phyloP scores from a whole-genome alignment of 2,113 vertebrate genomes.

The Oenanthe melanoleuca region DNA sequence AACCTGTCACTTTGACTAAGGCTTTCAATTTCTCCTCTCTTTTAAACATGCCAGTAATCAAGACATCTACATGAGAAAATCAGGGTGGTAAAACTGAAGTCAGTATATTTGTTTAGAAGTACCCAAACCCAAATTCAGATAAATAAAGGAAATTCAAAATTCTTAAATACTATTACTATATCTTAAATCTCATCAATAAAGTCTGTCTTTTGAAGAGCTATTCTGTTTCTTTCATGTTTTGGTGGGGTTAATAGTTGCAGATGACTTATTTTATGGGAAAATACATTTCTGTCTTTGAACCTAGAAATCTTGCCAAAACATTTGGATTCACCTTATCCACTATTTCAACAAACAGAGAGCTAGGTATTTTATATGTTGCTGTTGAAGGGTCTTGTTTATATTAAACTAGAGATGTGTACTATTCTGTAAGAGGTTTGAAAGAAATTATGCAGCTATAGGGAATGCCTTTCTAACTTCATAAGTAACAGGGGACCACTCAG shows the following conservation, averaged over 20 bases:
- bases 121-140: background rate
- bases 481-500: conserved; percentile 20
- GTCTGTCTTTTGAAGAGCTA: background rate
- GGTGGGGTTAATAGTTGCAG: background rate
- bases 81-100: background rate
- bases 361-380: conserved; percentile 37
- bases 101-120: background rate
- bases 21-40: background rate
- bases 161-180: background rate
- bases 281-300: background rate
- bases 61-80: background rate
- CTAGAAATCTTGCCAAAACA: conserved; percentile 29
- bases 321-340: conserved; percentile 41
- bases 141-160: background rate
- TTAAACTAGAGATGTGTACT: conserved; percentile 22
- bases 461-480: conserved; percentile 43
- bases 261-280: background rate
- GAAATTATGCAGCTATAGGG: background rate
- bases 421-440: conserved; percentile 30
- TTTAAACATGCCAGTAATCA: background rate
- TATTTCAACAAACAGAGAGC: conserved; percentile 39
- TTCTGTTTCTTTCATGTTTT: background rate
- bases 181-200: background rate
- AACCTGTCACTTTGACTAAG: background rate
- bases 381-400: conserved; percentile 35